These are phyloP conservation scores for Pentalonia nigronervosa DNA, from an alignment of 1,140 invertebrate genomes.

Conservation along the genomic window DNA sequence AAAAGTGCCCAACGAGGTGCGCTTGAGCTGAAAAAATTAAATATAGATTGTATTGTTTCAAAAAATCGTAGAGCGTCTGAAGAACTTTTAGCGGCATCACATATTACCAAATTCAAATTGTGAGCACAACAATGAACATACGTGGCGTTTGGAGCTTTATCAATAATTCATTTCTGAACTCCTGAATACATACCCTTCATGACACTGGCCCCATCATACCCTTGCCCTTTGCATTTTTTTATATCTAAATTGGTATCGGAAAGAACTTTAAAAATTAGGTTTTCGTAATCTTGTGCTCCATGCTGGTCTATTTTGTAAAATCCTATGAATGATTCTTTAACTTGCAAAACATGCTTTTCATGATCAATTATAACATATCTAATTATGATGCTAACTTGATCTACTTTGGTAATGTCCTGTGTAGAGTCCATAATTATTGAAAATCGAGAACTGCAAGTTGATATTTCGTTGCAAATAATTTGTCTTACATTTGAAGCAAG, in stretches of 20 bases:
- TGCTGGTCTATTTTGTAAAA: neutral
- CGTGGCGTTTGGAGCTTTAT: neutral
- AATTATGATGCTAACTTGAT: neutral
- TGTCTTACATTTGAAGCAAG: neutral
- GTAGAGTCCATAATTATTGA: neutral
- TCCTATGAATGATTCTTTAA: neutral
- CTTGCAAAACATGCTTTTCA: neutral
- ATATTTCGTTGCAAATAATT: slow-evolving; percentile 20
- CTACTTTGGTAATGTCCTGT: neutral
- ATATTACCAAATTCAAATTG: neutral
- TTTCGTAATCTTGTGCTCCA: neutral
- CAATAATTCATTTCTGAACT: neutral
- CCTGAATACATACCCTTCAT: neutral
- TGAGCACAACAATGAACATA: neutral
- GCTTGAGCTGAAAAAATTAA: neutral
- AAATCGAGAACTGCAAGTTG: neutral
- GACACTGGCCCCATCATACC: neutral
- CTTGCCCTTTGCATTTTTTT: neutral
- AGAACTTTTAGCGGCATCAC: neutral
- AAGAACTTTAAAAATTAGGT: slow-evolving; percentile 1
- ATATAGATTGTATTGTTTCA: slow-evolving; percentile 19
- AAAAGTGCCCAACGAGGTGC: slow-evolving; percentile 29
- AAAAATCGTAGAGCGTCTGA: neutral
- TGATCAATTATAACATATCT: neutral
- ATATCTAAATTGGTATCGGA: slow-evolving; percentile 3